These are phyloP conservation scores for Athene noctua DNA, from an alignment of 2,113 vertebrate species.

Conservation along the genomic window DNA sequence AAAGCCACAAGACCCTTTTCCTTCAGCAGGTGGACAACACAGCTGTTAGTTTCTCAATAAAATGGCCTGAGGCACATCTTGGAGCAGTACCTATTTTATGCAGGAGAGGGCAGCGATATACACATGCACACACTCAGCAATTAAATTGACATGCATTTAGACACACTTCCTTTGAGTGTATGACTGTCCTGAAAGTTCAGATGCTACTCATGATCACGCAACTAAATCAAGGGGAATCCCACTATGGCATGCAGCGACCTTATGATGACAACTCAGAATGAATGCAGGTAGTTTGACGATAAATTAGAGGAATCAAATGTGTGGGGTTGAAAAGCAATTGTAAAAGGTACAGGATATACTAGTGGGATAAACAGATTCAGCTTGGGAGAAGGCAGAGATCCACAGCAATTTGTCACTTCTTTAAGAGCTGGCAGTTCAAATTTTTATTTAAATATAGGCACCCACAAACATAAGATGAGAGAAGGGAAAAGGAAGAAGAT, in stretches of 20 bases:
- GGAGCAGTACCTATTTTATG: constrained; percentile 23
- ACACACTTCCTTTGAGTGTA: background rate
- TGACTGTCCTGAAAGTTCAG: background rate
- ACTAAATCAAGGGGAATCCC: background rate
- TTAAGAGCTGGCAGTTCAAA: background rate
- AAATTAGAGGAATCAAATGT: background rate
- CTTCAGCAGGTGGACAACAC: background rate
- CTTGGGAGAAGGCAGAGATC: background rate
- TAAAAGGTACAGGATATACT: background rate
- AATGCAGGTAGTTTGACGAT: background rate
- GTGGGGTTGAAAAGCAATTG: background rate
- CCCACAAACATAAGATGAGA: background rate
- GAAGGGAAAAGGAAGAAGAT: background rate
- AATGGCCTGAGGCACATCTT: background rate
- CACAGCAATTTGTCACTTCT: background rate
- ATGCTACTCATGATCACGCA: fast-evolving
- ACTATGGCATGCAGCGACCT: no score
- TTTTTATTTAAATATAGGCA: background rate
- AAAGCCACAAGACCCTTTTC: background rate
- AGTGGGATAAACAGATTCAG: background rate
- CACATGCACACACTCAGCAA: background rate
- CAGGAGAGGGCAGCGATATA: constrained; percentile 58
- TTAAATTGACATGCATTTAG: fast-evolving
- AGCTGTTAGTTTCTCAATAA: background rate
- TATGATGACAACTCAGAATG: background rate